Evolutionary conservation across 2,113 vertebrate species (phyloP).

Genomic region (Podarcis muralis): DNA sequence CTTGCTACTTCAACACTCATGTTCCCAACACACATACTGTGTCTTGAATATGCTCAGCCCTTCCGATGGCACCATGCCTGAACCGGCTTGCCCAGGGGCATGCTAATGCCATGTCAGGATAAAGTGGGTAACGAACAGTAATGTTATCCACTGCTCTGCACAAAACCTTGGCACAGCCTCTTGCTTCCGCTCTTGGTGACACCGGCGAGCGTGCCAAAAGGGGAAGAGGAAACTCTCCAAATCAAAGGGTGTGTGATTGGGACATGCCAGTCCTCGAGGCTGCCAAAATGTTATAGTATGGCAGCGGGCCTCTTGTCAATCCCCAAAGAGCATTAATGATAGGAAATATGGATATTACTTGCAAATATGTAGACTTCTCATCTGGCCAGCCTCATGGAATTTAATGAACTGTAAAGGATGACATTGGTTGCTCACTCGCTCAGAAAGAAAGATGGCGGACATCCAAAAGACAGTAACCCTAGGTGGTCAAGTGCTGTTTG

Average conservation of each 20-base stretch:
- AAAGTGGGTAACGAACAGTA: conserved; percentile 65
- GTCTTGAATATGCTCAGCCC: conserved; percentile 59
- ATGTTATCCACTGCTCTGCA: conserved; percentile 59
- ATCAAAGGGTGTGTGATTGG: conserved; percentile 38
- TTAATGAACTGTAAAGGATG: conserved; percentile 21
- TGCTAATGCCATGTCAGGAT: conserved; percentile 66
- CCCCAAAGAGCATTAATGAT: conserved; percentile 34
- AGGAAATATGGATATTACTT: background rate
- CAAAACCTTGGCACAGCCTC: conserved; percentile 58
- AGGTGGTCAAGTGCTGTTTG: conserved; percentile 52
- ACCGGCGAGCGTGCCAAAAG: conserved; percentile 41
- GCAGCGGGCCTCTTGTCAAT: conserved; percentile 46
- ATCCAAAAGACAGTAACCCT: conserved; percentile 38
- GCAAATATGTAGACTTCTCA: conserved; percentile 5
- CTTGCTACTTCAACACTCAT: conserved; percentile 44
- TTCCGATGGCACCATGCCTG: conserved; percentile 61
- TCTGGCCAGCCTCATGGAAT: conserved; percentile 33
- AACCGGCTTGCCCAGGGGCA: conserved; percentile 63
- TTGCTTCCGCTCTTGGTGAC: conserved; percentile 29
- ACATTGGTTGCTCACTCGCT: conserved; percentile 44
- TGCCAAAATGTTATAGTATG: conserved; percentile 53
- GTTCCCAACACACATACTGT: conserved; percentile 57
- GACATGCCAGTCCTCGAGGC: conserved; percentile 17
- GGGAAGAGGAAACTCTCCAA: conserved; percentile 23
- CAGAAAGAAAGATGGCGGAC: conserved; percentile 50